Percentiles rank a stretch among this genome's conserved stretches.
Conservation (phyloP, 2,797 vertebrate species). For the Pipistrellus pipistrellus region DNA sequence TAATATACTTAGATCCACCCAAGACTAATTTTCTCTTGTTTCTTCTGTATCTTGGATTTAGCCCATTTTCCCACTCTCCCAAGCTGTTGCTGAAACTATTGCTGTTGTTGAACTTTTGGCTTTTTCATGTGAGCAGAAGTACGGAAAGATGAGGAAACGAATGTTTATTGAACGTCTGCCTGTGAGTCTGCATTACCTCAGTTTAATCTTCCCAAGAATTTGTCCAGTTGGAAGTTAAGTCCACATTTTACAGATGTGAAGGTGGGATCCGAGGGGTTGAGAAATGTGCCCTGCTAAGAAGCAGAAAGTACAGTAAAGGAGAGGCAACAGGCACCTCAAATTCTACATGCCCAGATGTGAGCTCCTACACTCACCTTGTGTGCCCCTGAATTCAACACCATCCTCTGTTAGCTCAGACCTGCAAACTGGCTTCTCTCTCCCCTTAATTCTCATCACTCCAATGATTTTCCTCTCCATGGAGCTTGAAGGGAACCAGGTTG, state of each 20-base stretch:
- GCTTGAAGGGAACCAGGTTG: not conserved
- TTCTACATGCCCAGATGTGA: not conserved
- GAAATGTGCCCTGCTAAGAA: not conserved
- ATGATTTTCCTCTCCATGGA: not conserved
- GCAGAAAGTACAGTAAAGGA: not conserved
- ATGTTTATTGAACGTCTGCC: not conserved
- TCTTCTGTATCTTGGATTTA: not conserved
- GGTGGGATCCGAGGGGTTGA: not conserved
- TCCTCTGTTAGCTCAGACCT: not conserved
- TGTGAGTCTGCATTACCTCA: not conserved
- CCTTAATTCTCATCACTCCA: not conserved
- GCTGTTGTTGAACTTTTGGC: not conserved
- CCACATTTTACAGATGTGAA: not conserved
- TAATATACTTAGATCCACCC: not conserved
- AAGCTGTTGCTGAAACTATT: no score
- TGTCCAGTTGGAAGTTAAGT: not conserved
- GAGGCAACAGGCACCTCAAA: rapidly evolving
- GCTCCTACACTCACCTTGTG: not conserved
- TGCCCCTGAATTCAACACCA: not conserved
- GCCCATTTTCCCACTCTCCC: not conserved
- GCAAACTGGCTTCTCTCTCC: no score
- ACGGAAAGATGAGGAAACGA: not conserved
- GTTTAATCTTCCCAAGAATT: not conserved
- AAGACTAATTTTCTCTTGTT: not conserved
- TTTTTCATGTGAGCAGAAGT: not conserved